phyloP scores from a whole-genome alignment of 2,113 vertebrate species.

The Corythoichthys haematopterus region DNA sequence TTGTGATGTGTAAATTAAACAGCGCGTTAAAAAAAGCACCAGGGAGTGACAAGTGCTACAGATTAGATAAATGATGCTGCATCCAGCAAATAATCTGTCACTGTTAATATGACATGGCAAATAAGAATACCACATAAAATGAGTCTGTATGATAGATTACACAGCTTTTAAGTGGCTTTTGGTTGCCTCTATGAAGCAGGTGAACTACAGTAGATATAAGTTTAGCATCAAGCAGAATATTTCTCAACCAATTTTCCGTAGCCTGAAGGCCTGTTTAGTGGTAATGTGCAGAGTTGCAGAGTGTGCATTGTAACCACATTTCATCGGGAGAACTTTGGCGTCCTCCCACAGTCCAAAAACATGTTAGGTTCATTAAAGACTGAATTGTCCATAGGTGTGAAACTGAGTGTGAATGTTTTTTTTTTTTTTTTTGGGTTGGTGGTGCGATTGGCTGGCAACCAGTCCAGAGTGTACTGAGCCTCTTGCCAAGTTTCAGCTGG shows the following conservation, averaged over 20 bases:
- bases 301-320: neutral
- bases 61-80: conserved; percentile 15
- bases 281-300: too few species aligned
- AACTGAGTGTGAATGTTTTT: too few species aligned
- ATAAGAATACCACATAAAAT: neutral
- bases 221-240: neutral
- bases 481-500: too few species aligned
- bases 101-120: conserved; percentile 7
- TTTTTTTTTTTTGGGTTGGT: too few species aligned
- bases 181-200: neutral
- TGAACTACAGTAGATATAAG: neutral
- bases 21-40: conserved; percentile 21
- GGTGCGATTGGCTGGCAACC: too few species aligned
- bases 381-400: too few species aligned
- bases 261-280: too few species aligned
- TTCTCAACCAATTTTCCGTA: neutral
- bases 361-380: too few species aligned
- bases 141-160: neutral
- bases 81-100: conserved; percentile 2
- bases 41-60: conserved; percentile 4
- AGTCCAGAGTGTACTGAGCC: too few species aligned
- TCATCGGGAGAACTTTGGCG: too few species aligned
- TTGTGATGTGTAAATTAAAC: conserved; percentile 16
- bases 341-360: too few species aligned
- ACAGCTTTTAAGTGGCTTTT: neutral